phyloP scores from a whole-genome alignment of 2,888 invertebrate species.

The Chaetogeoica ovagalla region DNA sequence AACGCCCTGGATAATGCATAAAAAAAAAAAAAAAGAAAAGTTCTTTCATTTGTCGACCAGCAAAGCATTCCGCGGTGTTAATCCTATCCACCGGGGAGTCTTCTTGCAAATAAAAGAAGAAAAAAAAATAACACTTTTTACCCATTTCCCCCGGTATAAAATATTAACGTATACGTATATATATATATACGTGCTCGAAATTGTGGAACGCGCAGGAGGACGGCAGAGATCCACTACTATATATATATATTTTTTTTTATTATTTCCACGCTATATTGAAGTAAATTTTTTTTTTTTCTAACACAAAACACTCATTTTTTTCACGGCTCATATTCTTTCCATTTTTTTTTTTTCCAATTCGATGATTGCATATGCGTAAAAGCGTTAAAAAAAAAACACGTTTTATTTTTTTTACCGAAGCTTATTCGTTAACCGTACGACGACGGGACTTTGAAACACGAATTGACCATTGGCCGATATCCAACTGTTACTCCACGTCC shows the following conservation, averaged over 20 bases:
- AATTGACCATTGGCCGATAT: slow-evolving; percentile 4
- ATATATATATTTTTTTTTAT: too few relatives aligned
- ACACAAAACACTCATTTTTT: too few relatives aligned
- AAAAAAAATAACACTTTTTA: neutral
- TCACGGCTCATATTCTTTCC: too few relatives aligned
- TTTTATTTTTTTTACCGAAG: neutral
- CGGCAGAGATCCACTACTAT: too few relatives aligned
- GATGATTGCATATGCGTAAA: neutral
- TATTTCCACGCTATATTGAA: too few relatives aligned
- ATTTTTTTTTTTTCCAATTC: too few relatives aligned
- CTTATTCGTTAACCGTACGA: neutral
- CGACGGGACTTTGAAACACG: slow-evolving; percentile 30
- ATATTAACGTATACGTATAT: too few relatives aligned
- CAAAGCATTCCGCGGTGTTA: neutral
- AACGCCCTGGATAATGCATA: slow-evolving; percentile 4
- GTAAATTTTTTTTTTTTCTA: too few relatives aligned
- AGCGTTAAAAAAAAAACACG: neutral
- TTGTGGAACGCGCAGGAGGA: too few relatives aligned
- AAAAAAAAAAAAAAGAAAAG: slow-evolving; percentile 3
- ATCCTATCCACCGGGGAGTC: too few relatives aligned
- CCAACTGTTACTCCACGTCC: slow-evolving; percentile 18
- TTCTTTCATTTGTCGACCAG: neutral
- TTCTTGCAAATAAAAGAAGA: neutral
- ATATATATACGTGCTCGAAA: too few relatives aligned
- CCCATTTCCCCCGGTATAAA: too few relatives aligned